Percentiles rank a stretch among this genome's conserved stretches.
Evolutionary conservation across 2,113 vertebrate species (phyloP).

Genomic region (Sapayoa aenigma): DNA sequence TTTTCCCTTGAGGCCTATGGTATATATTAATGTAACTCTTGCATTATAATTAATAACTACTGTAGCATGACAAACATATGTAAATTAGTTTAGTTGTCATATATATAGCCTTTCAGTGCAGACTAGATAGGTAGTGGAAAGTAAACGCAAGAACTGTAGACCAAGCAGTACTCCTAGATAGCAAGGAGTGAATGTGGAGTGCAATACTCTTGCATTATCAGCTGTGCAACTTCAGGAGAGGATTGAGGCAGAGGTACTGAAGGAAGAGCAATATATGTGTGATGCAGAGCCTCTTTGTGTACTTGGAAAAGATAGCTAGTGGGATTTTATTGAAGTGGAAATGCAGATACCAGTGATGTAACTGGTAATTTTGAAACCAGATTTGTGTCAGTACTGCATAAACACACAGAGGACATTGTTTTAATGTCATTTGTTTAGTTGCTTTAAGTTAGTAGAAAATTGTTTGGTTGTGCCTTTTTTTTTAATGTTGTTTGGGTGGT

Average conservation of each 20-base stretch:
- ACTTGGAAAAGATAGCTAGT: not conserved
- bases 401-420: not conserved
- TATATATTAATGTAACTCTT: not conserved
- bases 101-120: not conserved
- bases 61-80: not conserved
- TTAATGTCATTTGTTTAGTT: not conserved
- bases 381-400: not conserved
- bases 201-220: not conserved
- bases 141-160: not conserved
- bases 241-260: not conserved
- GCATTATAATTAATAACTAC: not conserved
- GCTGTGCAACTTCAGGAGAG: not conserved
- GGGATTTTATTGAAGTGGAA: not conserved
- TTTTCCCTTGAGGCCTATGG: not conserved
- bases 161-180: not conserved
- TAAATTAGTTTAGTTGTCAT: not conserved
- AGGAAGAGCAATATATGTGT: not conserved
- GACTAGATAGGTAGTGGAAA: not conserved
- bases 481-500: not conserved
- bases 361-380: not conserved
- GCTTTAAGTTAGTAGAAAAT: not conserved
- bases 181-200: not conserved
- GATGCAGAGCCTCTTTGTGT: not conserved
- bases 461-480: not conserved
- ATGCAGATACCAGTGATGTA: not conserved